Percentiles rank a stretch among this genome's conserved stretches.
phyloP scores from a whole-genome alignment of 2,888 invertebrate genomes.

The Choristoneura rosaceana region DNA sequence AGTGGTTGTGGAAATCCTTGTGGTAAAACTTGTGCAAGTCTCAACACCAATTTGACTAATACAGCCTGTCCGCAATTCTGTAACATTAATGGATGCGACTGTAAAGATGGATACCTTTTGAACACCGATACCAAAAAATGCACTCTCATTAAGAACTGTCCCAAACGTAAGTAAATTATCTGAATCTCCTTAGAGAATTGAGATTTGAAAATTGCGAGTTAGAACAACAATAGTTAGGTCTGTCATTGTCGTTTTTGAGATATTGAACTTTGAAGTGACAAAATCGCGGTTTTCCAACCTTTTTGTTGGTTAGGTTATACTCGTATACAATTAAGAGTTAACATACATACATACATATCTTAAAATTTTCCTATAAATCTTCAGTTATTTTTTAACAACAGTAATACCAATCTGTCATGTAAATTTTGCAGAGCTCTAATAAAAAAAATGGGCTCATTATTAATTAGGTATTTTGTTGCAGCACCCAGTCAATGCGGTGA shows the following conservation, averaged over 20 bases:
- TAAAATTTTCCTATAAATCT: too few species aligned
- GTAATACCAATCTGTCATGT: too few species aligned
- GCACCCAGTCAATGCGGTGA: not conserved
- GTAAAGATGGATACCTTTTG: slow-evolving; percentile 28
- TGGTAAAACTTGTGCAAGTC: slow-evolving; percentile 8
- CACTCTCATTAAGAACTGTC: slow-evolving; percentile 23
- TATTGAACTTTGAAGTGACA: too few species aligned
- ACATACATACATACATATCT: too few species aligned
- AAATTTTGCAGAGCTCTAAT: not conserved
- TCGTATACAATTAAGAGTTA: too few species aligned
- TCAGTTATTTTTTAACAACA: too few species aligned
- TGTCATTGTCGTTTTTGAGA: too few species aligned
- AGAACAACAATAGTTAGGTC: too few species aligned
- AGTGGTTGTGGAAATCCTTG: slow-evolving; percentile 30
- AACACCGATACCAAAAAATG: slow-evolving; percentile 22
- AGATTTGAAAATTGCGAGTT: too few species aligned
- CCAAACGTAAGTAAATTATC: slow-evolving; percentile 20
- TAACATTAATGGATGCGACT: slow-evolving; percentile 29
- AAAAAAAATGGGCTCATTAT: not conserved
- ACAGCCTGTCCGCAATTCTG: slow-evolving; percentile 18
- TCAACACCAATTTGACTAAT: not conserved
- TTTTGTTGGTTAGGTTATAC: too few species aligned
- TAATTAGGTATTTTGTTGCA: not conserved
- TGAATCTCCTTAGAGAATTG: not conserved
- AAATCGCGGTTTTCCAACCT: too few species aligned